Conservation (phyloP, 2,888 invertebrate species). For the Tinea trinotella region DNA sequence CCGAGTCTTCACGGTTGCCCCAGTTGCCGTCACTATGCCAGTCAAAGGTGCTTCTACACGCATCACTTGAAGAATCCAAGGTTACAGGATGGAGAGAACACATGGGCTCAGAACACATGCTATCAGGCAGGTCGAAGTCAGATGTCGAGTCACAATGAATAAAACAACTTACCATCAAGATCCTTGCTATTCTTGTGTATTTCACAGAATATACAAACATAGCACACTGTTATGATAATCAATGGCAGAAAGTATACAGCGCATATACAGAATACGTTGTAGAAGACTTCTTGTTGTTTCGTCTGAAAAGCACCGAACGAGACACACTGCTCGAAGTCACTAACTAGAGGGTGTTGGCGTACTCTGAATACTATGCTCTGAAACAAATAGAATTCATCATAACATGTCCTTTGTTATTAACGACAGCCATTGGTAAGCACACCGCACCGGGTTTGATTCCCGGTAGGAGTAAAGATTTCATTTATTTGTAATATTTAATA, state of each 20-base stretch:
- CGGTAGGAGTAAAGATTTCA: background rate
- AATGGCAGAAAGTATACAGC: conserved; percentile 85
- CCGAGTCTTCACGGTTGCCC: too few species aligned
- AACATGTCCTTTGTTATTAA: background rate
- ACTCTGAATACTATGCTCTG: conserved; percentile 84
- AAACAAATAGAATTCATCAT: too few species aligned
- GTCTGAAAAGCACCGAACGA: conserved; percentile 82
- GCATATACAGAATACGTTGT: conserved; percentile 81
- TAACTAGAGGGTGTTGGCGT: conserved; percentile 74
- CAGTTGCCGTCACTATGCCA: too few species aligned
- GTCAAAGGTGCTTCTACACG: too few species aligned
- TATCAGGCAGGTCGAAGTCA: too few species aligned
- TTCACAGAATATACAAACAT: conserved; percentile 81
- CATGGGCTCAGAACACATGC: too few species aligned
- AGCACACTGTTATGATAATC: conserved; percentile 79
- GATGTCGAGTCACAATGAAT: too few species aligned
- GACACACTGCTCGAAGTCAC: conserved; percentile 82
- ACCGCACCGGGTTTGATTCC: background rate
- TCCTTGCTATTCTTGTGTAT: conserved; percentile 78
- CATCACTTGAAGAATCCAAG: too few species aligned
- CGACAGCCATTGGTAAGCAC: background rate
- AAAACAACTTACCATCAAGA: conserved; percentile 57
- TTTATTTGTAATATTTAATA: too few species aligned
- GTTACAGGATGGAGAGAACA: too few species aligned
- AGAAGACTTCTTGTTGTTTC: conserved; percentile 74